A percentile compares a stretch with the other conserved stretches of the same genome.
These are phyloP conservation scores for Petrocephalus microphthalmus DNA, from an alignment of 2,113 vertebrate genomes.

Conservation along the genomic window DNA sequence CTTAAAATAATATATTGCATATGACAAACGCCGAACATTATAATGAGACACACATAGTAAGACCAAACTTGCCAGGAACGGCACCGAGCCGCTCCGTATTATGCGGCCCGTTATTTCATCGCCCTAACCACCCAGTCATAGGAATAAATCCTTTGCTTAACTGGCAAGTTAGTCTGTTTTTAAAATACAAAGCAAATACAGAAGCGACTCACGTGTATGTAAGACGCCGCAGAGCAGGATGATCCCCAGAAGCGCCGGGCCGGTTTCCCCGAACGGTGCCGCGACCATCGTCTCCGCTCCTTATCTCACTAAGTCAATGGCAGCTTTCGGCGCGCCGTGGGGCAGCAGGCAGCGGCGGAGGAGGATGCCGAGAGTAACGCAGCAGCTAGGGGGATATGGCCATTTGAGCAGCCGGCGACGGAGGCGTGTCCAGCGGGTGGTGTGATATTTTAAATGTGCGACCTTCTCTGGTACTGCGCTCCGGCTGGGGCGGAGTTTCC, in stretches of 20 bases:
- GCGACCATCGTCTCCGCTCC: slow-evolving; percentile 10
- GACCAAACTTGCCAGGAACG: background rate
- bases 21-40: background rate
- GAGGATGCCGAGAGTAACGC: background rate
- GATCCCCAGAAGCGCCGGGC: slow-evolving; percentile 24
- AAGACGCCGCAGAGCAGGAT: slow-evolving; percentile 34
- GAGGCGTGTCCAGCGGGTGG: slow-evolving; percentile 53
- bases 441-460: slow-evolving; percentile 55
- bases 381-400: background rate
- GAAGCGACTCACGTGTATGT: slow-evolving; percentile 50
- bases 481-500: slow-evolving; percentile 42
- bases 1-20: background rate
- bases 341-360: too few relatives aligned
- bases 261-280: slow-evolving; percentile 35
- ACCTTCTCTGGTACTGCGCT: slow-evolving; percentile 23
- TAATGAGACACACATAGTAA: background rate
- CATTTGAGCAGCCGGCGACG: slow-evolving; percentile 43
- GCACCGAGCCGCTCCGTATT: background rate
- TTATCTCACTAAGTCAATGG: background rate
- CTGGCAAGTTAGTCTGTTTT: background rate
- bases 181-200: background rate
- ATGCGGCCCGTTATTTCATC: background rate
- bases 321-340: background rate
- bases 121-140: background rate
- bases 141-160: background rate